Evolutionary conservation across 2,113 vertebrate genomes (phyloP).

Genomic region (Nerophis ophidion): DNA sequence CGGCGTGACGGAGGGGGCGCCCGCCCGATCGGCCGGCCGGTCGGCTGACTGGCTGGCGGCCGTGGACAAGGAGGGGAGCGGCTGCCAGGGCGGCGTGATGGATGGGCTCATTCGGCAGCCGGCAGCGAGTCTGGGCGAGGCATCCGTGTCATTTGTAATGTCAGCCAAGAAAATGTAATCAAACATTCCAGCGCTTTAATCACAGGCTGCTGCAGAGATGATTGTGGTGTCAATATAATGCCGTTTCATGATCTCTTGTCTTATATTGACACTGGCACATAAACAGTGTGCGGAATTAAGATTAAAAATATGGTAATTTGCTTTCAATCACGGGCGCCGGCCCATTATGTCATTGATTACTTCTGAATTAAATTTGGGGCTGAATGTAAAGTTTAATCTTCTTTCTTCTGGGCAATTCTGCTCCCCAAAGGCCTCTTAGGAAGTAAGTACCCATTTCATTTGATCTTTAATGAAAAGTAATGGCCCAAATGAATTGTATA

Average conservation of each 20-base stretch:
- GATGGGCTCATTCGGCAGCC: conserved; percentile 99
- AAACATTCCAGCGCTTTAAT: conserved; percentile 99
- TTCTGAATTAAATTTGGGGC: conserved; percentile 99
- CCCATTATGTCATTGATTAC: conserved; percentile 99
- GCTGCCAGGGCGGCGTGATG: conserved; percentile 98
- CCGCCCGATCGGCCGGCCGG: too few relatives aligned
- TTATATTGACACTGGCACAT: conserved; percentile 99
- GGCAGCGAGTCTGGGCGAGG: conserved; percentile 99
- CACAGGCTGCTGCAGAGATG: conserved; percentile 99
- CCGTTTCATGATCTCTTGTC: conserved; percentile 99
- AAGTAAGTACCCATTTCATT: conserved; percentile 99
- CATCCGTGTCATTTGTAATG: conserved; percentile 99
- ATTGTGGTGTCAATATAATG: conserved; percentile 99
- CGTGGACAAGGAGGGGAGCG: conserved; percentile 97
- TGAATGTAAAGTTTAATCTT: conserved; percentile 99
- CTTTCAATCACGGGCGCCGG: conserved; percentile 99
- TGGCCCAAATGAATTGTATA: conserved; percentile 99
- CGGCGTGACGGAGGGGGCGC: conserved; percentile 97
- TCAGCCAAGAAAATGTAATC: conserved; percentile 99
- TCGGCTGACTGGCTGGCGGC: conserved; percentile 97
- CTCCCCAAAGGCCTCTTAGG: conserved; percentile 99
- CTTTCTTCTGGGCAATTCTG: conserved; percentile 99
- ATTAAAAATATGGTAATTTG: conserved; percentile 99
- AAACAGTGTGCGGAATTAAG: conserved; percentile 99
- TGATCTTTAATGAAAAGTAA: conserved; percentile 99